These are phyloP conservation scores for Saimiri boliviensis DNA, from an alignment of 2,113 vertebrate species.

Conservation along the genomic window DNA sequence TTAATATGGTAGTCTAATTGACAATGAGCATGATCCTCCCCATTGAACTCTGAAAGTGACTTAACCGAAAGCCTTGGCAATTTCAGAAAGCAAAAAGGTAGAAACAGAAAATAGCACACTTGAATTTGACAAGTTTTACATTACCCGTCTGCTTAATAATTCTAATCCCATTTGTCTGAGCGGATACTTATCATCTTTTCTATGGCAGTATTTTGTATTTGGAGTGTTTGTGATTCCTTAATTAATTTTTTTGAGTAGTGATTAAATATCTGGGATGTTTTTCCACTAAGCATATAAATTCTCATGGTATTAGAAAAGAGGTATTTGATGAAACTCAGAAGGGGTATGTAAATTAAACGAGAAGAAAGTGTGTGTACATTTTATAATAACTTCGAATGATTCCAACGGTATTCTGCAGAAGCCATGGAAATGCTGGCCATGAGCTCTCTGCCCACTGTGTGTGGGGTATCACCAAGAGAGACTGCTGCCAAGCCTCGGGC, in stretches of 20 bases:
- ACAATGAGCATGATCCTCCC: background rate
- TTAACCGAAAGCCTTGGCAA: conserved; percentile 4
- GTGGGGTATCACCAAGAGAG: background rate
- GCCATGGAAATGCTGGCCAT: background rate
- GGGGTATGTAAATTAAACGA: conserved; percentile 40
- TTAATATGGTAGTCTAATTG: background rate
- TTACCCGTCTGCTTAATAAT: conserved; percentile 57
- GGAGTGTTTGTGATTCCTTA: conserved; percentile 76
- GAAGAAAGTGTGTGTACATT: conserved; percentile 11
- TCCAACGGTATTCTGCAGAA: background rate
- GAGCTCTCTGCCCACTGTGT: background rate
- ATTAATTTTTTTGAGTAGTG: conserved; percentile 63
- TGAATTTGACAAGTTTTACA: conserved; percentile 53
- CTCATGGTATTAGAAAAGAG: conserved; percentile 60
- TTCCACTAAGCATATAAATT: conserved; percentile 38
- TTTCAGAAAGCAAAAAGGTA: conserved; percentile 38
- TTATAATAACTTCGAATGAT: background rate
- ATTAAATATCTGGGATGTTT: conserved; percentile 77
- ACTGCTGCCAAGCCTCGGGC: background rate
- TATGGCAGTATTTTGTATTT: conserved; percentile 69
- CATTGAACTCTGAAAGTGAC: background rate
- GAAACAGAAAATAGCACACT: background rate
- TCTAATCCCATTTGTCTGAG: conserved; percentile 56
- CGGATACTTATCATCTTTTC: conserved; percentile 46
- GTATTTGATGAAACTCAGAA: conserved; percentile 60